Evolutionary conservation across 2,797 vertebrate species (phyloP).

Genomic region (Sarcophilus harrisii): DNA sequence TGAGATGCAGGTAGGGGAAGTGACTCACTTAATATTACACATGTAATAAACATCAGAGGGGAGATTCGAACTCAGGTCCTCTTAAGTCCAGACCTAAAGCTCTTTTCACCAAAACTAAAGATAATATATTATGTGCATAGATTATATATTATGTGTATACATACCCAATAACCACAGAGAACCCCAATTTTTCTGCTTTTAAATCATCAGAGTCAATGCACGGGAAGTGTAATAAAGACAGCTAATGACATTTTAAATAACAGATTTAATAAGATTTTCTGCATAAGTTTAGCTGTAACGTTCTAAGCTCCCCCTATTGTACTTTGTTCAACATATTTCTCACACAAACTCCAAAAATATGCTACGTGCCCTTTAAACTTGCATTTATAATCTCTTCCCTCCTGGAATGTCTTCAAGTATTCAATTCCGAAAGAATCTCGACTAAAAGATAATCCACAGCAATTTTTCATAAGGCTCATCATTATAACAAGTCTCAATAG

Average conservation of each 20-base stretch:
- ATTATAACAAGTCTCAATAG: constrained; percentile 69
- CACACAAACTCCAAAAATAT: constrained; percentile 68
- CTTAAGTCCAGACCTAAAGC: neutral
- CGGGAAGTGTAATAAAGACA: constrained; percentile 73
- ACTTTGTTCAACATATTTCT: constrained; percentile 58
- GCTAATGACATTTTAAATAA: constrained; percentile 56
- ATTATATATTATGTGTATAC: neutral
- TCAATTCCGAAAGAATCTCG: constrained; percentile 60
- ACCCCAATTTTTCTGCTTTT: neutral
- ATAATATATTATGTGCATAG: neutral
- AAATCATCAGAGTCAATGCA: neutral
- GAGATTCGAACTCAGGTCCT: neutral
- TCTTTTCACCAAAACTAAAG: neutral
- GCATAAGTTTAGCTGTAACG: constrained; percentile 51
- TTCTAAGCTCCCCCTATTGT: constrained; percentile 4
- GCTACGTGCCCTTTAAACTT: constrained; percentile 43
- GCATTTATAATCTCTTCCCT: constrained; percentile 62
- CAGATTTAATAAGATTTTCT: constrained; percentile 59
- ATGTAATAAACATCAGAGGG: neutral
- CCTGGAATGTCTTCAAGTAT: constrained; percentile 60
- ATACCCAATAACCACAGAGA: neutral
- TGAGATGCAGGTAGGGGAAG: neutral
- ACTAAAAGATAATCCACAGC: constrained; percentile 56
- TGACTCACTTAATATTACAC: neutral
- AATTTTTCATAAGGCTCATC: constrained; percentile 63